Percentiles rank a stretch among this genome's conserved stretches.
These are phyloP conservation scores for Pygoscelis adeliae DNA, from an alignment of 2,113 vertebrate genomes.

Conservation along the genomic window DNA sequence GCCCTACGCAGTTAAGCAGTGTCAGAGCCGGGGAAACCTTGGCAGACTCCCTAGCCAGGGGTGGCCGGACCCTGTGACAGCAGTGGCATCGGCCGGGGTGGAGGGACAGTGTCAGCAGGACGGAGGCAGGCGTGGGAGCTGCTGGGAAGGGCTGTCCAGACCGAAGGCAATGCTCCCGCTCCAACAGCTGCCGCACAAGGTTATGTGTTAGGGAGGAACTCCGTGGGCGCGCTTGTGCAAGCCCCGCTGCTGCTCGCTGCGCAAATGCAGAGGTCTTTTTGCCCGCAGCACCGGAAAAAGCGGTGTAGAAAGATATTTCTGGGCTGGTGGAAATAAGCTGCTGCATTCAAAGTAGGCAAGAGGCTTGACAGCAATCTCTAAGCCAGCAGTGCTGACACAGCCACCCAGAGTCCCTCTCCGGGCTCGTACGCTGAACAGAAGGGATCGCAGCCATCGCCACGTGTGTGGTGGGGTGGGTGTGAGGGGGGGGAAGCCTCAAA, in stretches of 20 bases:
- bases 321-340: background rate
- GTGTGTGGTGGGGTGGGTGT: background rate
- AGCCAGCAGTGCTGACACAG: background rate
- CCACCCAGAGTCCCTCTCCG: background rate
- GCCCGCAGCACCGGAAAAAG: background rate
- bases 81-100: too few species aligned
- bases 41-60: background rate
- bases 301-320: background rate
- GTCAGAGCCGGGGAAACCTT: background rate
- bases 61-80: background rate
- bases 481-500: background rate
- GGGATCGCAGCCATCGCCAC: fast-evolving
- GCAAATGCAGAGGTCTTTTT: background rate
- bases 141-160: background rate
- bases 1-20: fast-evolving
- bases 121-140: background rate
- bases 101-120: background rate
- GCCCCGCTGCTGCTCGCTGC: background rate
- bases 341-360: fast-evolving
- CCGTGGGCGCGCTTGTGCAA: fast-evolving
- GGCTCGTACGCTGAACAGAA: fast-evolving
- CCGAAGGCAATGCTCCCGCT: fast-evolving
- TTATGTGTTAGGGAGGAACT: background rate
- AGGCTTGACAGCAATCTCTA: background rate
- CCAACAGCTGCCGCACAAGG: background rate